Evolutionary conservation across 1,140 invertebrate species (phyloP).

Genomic region (Cryptotermes secundus): DNA sequence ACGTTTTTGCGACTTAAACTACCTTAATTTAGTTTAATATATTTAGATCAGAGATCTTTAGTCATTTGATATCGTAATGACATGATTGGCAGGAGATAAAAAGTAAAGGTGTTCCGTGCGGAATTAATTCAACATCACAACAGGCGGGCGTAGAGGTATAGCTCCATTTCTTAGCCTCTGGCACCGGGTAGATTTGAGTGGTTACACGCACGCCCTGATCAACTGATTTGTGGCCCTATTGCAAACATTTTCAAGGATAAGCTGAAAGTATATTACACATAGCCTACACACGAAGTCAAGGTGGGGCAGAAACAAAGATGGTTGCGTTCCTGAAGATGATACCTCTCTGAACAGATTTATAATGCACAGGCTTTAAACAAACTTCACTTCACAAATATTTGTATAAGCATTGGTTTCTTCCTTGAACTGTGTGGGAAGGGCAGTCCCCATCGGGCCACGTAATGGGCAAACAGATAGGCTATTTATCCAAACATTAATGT

Average conservation of each 20-base stretch:
- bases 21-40: too few species aligned
- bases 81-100: too few species aligned
- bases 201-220: too few species aligned
- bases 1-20: too few species aligned
- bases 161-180: too few species aligned
- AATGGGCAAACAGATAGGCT: conserved; percentile 16
- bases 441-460: neutral
- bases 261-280: neutral
- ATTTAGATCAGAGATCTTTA: too few species aligned
- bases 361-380: conserved; percentile 14
- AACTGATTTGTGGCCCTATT: too few species aligned
- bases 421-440: conserved; percentile 9
- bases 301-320: neutral
- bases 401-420: conserved; percentile 19
- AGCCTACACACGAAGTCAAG: neutral
- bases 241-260: neutral
- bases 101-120: too few species aligned
- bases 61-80: too few species aligned
- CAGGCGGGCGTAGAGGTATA: too few species aligned
- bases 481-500: conserved; percentile 19
- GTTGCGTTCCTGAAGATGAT: neutral
- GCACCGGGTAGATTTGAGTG: too few species aligned
- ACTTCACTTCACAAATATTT: conserved; percentile 6
- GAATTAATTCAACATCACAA: too few species aligned
- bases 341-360: conserved; percentile 8